Conservation (phyloP, 2,888 invertebrate genomes). For the Macropis europaea region DNA sequence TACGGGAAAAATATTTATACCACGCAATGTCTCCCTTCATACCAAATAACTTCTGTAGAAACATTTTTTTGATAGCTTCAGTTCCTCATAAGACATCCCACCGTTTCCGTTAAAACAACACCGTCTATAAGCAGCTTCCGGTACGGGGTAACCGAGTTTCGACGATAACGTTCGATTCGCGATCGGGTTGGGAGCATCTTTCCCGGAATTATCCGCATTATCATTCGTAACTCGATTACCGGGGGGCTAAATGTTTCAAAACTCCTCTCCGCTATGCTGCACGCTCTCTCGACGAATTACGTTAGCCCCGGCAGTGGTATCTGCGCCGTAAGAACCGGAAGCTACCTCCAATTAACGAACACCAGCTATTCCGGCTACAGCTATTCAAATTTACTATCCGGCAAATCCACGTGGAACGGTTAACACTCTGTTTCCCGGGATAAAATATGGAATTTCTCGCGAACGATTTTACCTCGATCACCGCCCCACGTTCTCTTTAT, state of each 20-base stretch:
- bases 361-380: background rate
- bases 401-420: conserved; percentile 25
- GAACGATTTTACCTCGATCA: conserved; percentile 20
- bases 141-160: too few species aligned
- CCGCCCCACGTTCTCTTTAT: conserved; percentile 21
- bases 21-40: too few species aligned
- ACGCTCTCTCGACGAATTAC: background rate
- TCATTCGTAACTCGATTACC: background rate
- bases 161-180: too few species aligned
- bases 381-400: conserved; percentile 14
- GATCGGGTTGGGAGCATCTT: too few species aligned
- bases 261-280: background rate
- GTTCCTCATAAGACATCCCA: too few species aligned
- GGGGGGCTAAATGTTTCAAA: background rate
- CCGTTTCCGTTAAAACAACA: too few species aligned
- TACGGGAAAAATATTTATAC: too few species aligned
- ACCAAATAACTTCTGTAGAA: too few species aligned
- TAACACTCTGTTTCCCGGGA: background rate
- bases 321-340: background rate
- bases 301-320: background rate
- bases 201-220: background rate
- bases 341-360: conserved; percentile 13
- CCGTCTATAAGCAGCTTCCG: too few species aligned
- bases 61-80: too few species aligned
- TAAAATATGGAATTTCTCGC: conserved; percentile 45